Base-by-base conservation (phyloP, 2,888 invertebrate genomes). In the Aporophyla nigra region DNA sequence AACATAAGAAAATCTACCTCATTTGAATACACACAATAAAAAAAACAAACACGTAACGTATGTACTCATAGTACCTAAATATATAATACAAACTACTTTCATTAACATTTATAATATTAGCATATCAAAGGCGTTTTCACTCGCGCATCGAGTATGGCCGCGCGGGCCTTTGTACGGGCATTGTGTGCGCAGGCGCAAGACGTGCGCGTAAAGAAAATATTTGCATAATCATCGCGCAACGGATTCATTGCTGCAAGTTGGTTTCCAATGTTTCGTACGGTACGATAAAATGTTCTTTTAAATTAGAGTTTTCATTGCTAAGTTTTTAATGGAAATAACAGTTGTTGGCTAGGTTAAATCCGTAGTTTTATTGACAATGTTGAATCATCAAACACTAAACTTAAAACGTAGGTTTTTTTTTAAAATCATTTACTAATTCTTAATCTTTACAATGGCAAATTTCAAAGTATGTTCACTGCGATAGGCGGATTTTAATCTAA, bases 161-260 rank as follows among this genome's bases (percentile, higher is more conserved):
- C 66, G 78, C 75, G 74, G 16, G 71, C 68, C 80, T 88, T 80
- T 84, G 83, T 86, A 88, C 86, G 85, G 83, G 78, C 83, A 89
- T 91, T 90, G 90, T 92, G 86, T 82, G 85, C 83, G 81, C 86
- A 78, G 89, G 84, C 88, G 90, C 89, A 87, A 85, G 88, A 88
- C 71, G 69, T 78, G 70, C 66, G 70, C 75, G 88, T 87, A 91
- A 92, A 93, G 91, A 90, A 89, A 91, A 91, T 93, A 95, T 95
- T 95, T 94, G 94, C 95, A 95, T 95, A 95, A 94, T 94, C 93
- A 93, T 92, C 91, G 89, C 90, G 86, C 87, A 90, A 88, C 84
- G 88, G 89, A 89, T 91, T 90, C 90, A 70, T 91, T 91, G 91
- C 88, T 80, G 75, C 71, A 79, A 71, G 73, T 63, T 63, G 65